These are phyloP conservation scores for Microtus montanus DNA, from an alignment of 2,113 vertebrate genomes.

Conservation along the genomic window DNA sequence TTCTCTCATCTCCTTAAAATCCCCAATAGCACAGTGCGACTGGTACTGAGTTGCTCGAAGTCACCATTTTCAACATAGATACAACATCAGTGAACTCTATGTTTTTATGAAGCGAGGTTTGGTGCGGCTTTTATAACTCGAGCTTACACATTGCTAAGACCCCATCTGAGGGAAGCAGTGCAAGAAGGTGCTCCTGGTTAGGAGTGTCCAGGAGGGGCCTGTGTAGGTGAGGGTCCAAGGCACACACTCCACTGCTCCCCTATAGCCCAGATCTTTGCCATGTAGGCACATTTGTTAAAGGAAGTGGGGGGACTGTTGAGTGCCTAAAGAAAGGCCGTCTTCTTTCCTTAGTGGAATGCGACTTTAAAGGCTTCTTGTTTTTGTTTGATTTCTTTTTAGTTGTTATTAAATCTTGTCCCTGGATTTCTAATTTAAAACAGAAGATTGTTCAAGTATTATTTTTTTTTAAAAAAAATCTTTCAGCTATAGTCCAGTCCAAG, in stretches of 20 bases:
- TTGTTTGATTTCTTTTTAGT: neutral
- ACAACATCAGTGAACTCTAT: rapidly evolving
- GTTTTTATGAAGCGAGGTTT: neutral
- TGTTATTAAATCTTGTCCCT: slow-evolving; percentile 6
- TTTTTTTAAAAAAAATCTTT: slow-evolving; percentile 21
- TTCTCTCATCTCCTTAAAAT: neutral
- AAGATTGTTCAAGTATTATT: slow-evolving; percentile 37
- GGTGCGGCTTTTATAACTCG: neutral
- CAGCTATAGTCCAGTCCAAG: slow-evolving; percentile 12
- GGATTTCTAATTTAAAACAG: slow-evolving; percentile 55
- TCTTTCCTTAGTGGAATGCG: neutral
- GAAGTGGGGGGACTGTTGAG: rapidly evolving
- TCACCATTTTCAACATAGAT: neutral
- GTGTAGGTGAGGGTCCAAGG: rapidly evolving
- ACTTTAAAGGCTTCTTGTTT: neutral
- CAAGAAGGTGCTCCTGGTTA: too few species aligned
- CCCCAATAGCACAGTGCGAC: neutral
- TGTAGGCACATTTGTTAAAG: rapidly evolving
- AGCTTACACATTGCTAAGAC: neutral
- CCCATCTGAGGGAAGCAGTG: neutral
- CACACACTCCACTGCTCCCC: rapidly evolving
- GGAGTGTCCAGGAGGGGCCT: neutral
- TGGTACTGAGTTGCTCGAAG: neutral
- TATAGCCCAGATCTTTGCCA: rapidly evolving
- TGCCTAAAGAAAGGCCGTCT: neutral